phyloP scores from a whole-genome alignment of 2,113 vertebrate species.

The Elanoides forficatus region DNA sequence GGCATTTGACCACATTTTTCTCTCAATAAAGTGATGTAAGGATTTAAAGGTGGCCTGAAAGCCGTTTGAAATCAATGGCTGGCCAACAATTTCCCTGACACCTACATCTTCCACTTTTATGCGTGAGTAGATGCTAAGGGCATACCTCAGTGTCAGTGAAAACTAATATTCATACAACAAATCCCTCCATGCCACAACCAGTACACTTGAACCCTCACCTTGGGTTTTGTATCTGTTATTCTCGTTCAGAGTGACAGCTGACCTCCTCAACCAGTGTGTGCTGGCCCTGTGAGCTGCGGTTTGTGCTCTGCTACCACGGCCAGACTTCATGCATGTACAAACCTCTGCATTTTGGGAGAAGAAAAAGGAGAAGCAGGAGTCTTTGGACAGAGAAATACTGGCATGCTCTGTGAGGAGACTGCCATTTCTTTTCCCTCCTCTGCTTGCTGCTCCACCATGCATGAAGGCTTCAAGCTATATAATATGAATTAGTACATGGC shows the following conservation, averaged over 20 bases:
- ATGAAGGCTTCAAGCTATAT: neutral
- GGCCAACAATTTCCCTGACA: neutral
- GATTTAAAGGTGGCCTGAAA: neutral
- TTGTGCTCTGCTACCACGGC: neutral
- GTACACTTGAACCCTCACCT: neutral
- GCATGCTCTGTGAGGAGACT: neutral
- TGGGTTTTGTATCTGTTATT: neutral
- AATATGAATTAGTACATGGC: neutral
- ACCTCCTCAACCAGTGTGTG: fast-evolving
- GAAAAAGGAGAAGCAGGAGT: neutral
- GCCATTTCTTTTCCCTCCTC: neutral
- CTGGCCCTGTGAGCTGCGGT: neutral
- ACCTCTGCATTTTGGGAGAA: neutral
- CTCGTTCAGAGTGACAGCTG: neutral
- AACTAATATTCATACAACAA: neutral
- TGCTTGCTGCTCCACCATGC: neutral
- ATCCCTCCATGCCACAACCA: neutral
- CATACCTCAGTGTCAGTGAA: neutral
- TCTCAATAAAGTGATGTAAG: neutral
- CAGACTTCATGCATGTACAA: neutral
- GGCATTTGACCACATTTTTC: neutral
- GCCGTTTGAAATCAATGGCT: neutral
- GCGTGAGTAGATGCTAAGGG: neutral
- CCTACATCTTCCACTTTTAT: neutral
- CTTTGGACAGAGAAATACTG: neutral